A percentile compares a stretch with the other conserved stretches of the same genome.
These are phyloP conservation scores for Erpetoichthys calabaricus DNA, from an alignment of 2,797 vertebrate species.

Conservation along the genomic window DNA sequence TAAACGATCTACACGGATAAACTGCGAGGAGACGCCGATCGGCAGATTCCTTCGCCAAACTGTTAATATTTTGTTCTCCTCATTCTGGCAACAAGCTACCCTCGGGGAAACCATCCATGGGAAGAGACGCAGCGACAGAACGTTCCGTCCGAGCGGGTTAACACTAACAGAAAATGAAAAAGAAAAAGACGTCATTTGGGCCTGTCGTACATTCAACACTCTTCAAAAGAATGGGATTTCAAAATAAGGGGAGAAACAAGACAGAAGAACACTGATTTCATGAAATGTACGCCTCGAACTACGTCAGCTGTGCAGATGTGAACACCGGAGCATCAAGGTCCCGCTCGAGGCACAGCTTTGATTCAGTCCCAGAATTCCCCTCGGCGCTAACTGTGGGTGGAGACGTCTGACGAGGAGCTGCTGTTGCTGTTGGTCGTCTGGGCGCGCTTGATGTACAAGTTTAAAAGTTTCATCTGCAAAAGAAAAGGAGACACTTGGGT, in stretches of 20 bases:
- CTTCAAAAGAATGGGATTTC: slow-evolving; percentile 22
- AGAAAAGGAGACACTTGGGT: slow-evolving; percentile 19
- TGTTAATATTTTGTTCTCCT: too few species aligned
- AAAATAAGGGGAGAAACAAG: slow-evolving; percentile 33
- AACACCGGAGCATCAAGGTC: slow-evolving; percentile 38
- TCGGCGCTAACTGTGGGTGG: slow-evolving; percentile 80
- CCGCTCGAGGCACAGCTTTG: slow-evolving; percentile 43
- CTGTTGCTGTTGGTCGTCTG: slow-evolving; percentile 97
- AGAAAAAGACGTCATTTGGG: slow-evolving; percentile 2
- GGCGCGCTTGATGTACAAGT: slow-evolving; percentile 93
- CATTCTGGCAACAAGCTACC: too few species aligned
- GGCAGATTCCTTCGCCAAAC: too few species aligned
- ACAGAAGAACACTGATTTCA: slow-evolving; percentile 63
- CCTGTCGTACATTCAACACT: slow-evolving; percentile 30
- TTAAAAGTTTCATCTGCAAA: slow-evolving; percentile 91
- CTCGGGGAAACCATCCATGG: too few species aligned
- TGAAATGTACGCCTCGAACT: slow-evolving; percentile 47
- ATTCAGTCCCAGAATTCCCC: slow-evolving; percentile 7
- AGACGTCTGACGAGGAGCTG: slow-evolving; percentile 93
- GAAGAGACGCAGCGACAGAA: too few species aligned
- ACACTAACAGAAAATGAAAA: background rate
- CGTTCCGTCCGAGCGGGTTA: background rate
- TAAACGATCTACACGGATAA: too few species aligned
- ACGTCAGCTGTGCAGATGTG: slow-evolving; percentile 29
- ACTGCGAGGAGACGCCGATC: too few species aligned